Evolutionary conservation across 2,797 vertebrate genomes (phyloP).

Genomic region (Okamejei kenojei): DNA sequence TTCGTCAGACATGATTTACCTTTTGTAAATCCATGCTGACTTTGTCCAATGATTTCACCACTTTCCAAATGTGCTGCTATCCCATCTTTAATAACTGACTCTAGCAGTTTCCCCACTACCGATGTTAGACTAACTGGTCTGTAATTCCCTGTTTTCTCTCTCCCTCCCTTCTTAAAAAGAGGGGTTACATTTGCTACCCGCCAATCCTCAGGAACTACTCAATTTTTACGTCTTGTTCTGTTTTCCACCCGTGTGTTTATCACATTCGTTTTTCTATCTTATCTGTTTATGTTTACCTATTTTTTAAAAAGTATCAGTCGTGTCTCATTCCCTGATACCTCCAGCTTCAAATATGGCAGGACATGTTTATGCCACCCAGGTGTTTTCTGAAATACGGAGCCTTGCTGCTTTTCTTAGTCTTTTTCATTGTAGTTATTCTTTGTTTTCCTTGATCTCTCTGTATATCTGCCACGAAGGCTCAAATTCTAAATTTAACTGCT

Average conservation of each 20-base stretch:
- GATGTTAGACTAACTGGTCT: too few species aligned
- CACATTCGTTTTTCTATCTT: not conserved
- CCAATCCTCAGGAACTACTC: conserved; percentile 78
- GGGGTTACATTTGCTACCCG: too few species aligned
- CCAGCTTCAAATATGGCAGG: not conserved
- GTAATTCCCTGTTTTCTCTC: conserved; percentile 49
- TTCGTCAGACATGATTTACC: too few species aligned
- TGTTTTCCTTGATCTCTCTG: not conserved
- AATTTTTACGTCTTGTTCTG: conserved; percentile 45
- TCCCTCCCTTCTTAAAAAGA: too few species aligned
- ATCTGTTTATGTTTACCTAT: not conserved
- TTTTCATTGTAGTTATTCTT: not conserved
- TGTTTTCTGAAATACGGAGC: not conserved
- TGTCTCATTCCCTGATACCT: not conserved
- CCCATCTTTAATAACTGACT: too few species aligned
- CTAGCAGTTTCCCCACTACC: too few species aligned
- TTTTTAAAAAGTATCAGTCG: not conserved
- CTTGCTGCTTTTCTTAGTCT: not conserved
- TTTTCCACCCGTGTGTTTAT: not conserved
- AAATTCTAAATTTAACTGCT: not conserved
- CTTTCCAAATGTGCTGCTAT: too few species aligned
- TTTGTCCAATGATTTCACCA: too few species aligned
- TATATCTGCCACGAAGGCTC: not conserved
- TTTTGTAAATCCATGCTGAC: too few species aligned
- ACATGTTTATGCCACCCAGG: not conserved